Base-by-base conservation (phyloP, 2,797 vertebrate genomes). In the Onychomys arenicola region DNA sequence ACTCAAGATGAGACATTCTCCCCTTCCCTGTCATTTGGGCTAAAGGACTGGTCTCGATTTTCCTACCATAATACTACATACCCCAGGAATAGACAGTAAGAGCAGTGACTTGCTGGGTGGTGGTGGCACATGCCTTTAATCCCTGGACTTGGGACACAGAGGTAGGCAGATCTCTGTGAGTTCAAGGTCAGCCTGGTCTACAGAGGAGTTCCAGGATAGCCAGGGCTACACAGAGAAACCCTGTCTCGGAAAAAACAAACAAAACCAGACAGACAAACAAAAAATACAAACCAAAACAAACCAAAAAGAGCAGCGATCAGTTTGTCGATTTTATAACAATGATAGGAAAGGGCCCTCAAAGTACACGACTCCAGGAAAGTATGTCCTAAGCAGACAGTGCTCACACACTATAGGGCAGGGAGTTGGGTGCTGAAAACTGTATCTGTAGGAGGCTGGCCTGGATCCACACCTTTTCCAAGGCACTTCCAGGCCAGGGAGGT, bases 1-100 rank as follows among this genome's bases (percentile, higher is more conserved):
- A 76, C 0, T 32, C 34, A 76, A 93, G 57, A 82, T 81, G 59
- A 65, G 34, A 76, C 25, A 52, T 91, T 96, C 49, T 93, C 8
- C 8, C 10, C 32, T 93, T 14, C 8, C 34, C n/a, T 59, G 14
- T 52, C 73, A 52, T 78, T 87, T 67, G 61, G 40, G 55, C 71
- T 83, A 63, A 95, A 95, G 16, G 55, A 88, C 25, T 88, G 52
- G 43, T 78, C 49, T 46, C 11, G 6, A 29, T 61, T 95, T 89
- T 91, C 73, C 40, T 89, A n/a, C 34, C 16, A 57, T 43, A 71
- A 52, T 29, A 43, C 25, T 32, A 59, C 75, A 75, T 57, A 77
- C 2, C 21, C 63, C 4, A 13, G 27, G 40, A 19, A 4, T 27
- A 78, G 32, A 4, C 43, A 63, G 83, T 49, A 88, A 78, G 29